These are phyloP conservation scores for Malurus cyaneus DNA, from an alignment of 2,113 vertebrate species.

Conservation along the genomic window DNA sequence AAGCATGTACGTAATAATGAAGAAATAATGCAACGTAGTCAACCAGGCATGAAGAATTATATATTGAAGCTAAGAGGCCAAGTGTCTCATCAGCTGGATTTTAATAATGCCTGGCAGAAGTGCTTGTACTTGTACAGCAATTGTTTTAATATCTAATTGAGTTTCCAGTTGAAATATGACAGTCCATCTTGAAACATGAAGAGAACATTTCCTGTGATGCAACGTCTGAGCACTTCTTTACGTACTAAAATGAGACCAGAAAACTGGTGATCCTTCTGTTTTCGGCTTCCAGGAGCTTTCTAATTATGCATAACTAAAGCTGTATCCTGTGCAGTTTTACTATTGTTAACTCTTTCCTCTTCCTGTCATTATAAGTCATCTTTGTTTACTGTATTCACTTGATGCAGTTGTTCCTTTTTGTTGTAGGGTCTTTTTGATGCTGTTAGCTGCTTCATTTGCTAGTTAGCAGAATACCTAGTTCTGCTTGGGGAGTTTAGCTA, in stretches of 20 bases:
- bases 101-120: constrained; percentile 55
- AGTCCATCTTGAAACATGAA: constrained; percentile 39
- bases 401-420: not conserved
- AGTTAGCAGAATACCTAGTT: not conserved
- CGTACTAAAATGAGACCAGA: not conserved
- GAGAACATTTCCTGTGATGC: constrained; percentile 33
- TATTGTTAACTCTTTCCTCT: constrained; percentile 19
- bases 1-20: not conserved
- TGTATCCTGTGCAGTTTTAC: constrained; percentile 11
- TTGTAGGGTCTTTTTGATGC: not conserved
- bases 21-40: not conserved
- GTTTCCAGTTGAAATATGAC: constrained; percentile 55
- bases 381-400: not conserved
- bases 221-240: not conserved
- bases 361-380: not conserved
- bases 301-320: not conserved
- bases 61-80: constrained; percentile 30
- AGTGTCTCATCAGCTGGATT: constrained; percentile 42
- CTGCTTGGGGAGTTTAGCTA: not conserved
- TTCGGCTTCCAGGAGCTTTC: not conserved
- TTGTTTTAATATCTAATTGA: constrained; percentile 47
- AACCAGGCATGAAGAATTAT: constrained; percentile 47
- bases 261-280: not conserved
- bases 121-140: constrained; percentile 48
- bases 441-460: not conserved